Base-by-base conservation (phyloP, 1,140 invertebrate species). In the Polypedilum pembai region DNA sequence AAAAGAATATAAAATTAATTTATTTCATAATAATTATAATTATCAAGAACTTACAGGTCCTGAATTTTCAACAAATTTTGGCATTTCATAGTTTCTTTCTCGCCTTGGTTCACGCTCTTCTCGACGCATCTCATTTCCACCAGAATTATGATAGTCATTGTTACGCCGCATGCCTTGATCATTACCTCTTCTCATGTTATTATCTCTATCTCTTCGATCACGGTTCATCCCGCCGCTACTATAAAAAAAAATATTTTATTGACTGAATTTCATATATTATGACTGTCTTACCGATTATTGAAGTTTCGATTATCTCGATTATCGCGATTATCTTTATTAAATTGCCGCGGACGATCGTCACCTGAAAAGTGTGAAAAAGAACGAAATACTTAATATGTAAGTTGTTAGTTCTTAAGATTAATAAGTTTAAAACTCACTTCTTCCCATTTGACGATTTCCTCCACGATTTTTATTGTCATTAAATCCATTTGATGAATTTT, bases 201-300 rank as follows among this genome's bases (percentile, higher is more conserved):
- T 73, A 33, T 79, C 77, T 65, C 76, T 73, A 33, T 79, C 77
- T 72, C 76, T 73, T 40, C 73, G 5, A 74, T 74, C 73, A 1
- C 73, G 40, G 18, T 33, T 41, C 4, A 45, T 41, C 18, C 24
- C 20, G n/a, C 15, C 73, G 24, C 65, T 18, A 45, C 74, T 45
- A n/a, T 63, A 17, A 24, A 17, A 41, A 72, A 73, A 56, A 10
- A 18, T 15, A n/a, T n/a, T n/a, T n/a, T n/a, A n/a, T n/a, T n/a
- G n/a, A n/a, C n/a, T n/a, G n/a, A n/a, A n/a, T n/a, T n/a, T 24
- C 7, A 21, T 15, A 41, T 8, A 10, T 74, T 24, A 7, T 24
- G 3, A 73, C 40, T 33, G 2, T 33, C 8, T 10, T 40, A 41
- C 73, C 73, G 40, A 41, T n/a, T 24, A 17, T 69, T 56, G 17